phyloP scores from a whole-genome alignment of 2,113 vertebrate genomes.

The Acrocephalus arundinaceus region DNA sequence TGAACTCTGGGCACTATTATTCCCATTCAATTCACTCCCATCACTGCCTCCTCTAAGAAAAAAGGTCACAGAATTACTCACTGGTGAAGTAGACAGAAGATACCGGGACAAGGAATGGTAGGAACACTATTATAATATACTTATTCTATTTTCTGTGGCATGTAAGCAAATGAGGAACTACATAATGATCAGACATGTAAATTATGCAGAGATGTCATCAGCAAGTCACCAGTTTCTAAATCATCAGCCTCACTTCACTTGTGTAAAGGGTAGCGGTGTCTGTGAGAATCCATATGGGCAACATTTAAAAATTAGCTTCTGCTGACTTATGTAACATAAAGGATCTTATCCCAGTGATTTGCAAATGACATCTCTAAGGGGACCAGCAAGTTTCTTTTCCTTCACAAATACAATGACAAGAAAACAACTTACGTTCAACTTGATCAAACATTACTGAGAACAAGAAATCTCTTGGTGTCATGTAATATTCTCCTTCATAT shows the following conservation, averaged over 20 bases:
- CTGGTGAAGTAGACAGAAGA: background rate
- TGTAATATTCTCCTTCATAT: slow-evolving; percentile 87
- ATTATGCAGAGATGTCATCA: background rate
- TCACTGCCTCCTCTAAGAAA: background rate
- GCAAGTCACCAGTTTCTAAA: background rate
- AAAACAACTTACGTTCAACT: slow-evolving; percentile 84
- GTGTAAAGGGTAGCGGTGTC: background rate
- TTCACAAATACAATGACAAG: background rate
- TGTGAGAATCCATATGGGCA: background rate
- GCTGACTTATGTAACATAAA: background rate
- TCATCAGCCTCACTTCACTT: background rate
- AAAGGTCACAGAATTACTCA: background rate
- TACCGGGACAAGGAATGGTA: background rate
- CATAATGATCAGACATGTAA: background rate
- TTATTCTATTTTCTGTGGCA: background rate
- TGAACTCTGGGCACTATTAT: background rate
- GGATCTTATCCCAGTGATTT: background rate
- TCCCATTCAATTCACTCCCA: background rate
- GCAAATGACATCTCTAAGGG: background rate
- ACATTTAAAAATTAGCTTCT: background rate
- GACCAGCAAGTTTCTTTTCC: background rate
- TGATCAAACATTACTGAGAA: slow-evolving; percentile 92
- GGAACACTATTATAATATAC: background rate
- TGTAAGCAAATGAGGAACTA: background rate
- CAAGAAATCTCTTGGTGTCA: slow-evolving; percentile 97